Evolutionary conservation across 2,113 vertebrate species (phyloP), one percentile per base, ranked within the genome.

Genomic region (Terrapene triunguis): DNA sequence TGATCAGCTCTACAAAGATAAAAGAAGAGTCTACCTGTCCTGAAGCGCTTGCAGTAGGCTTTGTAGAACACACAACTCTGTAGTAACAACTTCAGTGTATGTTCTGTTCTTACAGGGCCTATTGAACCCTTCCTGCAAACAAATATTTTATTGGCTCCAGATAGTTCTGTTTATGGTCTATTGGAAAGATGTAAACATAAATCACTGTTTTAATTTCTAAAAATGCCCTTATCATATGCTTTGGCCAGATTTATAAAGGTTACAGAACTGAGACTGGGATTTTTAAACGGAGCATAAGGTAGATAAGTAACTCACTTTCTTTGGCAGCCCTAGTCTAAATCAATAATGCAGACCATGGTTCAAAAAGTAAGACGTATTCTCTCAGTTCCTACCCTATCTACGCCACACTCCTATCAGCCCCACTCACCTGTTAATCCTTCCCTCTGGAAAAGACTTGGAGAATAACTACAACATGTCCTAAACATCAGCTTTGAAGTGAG

Each of bases 21-120:
- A 95, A 83, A n/a, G 10, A 62, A 89, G 55, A 84, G 91, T 80
- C 14, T 81, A 10, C 79, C 94, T 54, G 22, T 91, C 86, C 81
- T 16, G 76, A 69, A 90, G 44, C 55, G 87, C 27, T 72, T 38
- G n/a, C n/a, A 38, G 19, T 38, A 9, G 65, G 19, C n/a, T 38
- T 72, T 38, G 17, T 72, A 38, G n/a, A 38, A 72, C 65, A 72
- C 9, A 22, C 19, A 72, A 22, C n/a, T 21, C n/a, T 21, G 5
- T 10, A 72, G 19, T 38, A n/a, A 38, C 38, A 72, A 19, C n/a
- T 72, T 38, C 19, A 38, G 65, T 22, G 9, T 38, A 72, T 72
- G 9, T 22, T 72, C 19, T 72, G 65, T 38, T 69, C 35, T 69
- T 21, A 19, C 65, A 69, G 65, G 62, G 35, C 35, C 62, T 21